Evolutionary conservation across 1,140 invertebrate genomes (phyloP).

Genomic region (Sitophilus oryzae): DNA sequence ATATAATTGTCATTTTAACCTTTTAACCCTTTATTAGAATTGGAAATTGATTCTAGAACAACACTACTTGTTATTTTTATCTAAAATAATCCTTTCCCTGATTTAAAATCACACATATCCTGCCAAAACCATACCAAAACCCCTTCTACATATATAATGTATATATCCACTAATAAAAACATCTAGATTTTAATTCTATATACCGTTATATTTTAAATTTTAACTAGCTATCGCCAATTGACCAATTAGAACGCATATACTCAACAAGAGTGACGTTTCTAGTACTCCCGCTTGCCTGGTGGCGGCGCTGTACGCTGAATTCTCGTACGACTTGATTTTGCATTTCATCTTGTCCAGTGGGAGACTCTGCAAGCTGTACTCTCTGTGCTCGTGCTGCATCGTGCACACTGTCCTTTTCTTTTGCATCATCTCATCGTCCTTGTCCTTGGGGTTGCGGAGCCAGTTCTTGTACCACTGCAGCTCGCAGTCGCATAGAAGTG

Average conservation of each 20-base stretch:
- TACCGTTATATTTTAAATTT: conserved; percentile 8
- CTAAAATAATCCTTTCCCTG: no score
- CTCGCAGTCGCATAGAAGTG: conserved; percentile 79
- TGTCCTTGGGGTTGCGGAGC: conserved; percentile 65
- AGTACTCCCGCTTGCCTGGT: not conserved
- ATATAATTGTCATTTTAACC: no score
- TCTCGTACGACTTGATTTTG: conserved; percentile 55
- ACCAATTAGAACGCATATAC: conserved; percentile 23
- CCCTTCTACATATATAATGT: no score
- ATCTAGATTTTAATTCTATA: conserved; percentile 7
- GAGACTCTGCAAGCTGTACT: conserved; percentile 73
- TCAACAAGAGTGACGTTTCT: not conserved
- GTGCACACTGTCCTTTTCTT: conserved; percentile 77
- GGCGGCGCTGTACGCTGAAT: conserved; percentile 16
- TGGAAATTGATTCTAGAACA: no score
- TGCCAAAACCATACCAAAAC: conserved; percentile 3
- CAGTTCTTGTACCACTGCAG: conserved; percentile 80
- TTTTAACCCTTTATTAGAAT: no score
- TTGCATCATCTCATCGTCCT: conserved; percentile 78
- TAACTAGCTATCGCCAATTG: conserved; percentile 17
- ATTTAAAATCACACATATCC: no score
- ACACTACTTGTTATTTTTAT: no score
- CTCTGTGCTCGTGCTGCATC: conserved; percentile 66
- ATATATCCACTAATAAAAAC: conserved; percentile 3
- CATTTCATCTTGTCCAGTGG: conserved; percentile 76